These are phyloP conservation scores for Haemorhous mexicanus DNA, from an alignment of 2,113 vertebrate species.

Conservation along the genomic window DNA sequence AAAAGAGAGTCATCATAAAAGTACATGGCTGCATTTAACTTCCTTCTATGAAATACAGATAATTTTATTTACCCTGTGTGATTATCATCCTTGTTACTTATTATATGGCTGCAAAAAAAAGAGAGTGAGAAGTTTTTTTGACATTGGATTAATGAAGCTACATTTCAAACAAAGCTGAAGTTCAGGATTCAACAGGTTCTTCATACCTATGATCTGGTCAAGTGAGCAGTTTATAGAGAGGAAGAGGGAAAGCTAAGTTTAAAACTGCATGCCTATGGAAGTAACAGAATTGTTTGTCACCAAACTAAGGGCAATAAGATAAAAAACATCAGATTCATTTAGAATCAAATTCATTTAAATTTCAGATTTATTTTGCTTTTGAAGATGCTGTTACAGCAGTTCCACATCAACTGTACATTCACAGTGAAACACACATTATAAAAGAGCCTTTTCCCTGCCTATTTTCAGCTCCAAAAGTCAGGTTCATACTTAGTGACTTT, in stretches of 20 bases:
- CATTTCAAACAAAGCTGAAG: neutral
- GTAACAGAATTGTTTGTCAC: neutral
- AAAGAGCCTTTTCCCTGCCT: neutral
- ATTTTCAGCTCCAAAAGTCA: neutral
- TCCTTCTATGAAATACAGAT: constrained; percentile 44
- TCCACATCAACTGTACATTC: neutral
- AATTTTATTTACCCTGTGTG: constrained; percentile 22
- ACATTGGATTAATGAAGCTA: neutral
- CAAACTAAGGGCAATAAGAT: neutral
- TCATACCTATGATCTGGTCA: neutral
- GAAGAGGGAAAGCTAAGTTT: neutral
- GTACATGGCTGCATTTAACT: neutral
- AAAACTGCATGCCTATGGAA: neutral
- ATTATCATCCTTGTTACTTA: constrained; percentile 25
- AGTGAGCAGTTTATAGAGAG: neutral
- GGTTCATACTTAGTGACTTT: neutral
- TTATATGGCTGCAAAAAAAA: constrained; percentile 27
- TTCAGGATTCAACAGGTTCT: neutral
- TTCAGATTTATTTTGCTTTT: neutral
- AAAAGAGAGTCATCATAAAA: constrained; percentile 20
- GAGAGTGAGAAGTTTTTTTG: neutral
- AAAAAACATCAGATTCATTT: neutral
- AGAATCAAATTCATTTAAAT: neutral
- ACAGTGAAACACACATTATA: neutral
- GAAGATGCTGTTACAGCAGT: neutral